Base-by-base conservation (phyloP, 23 tunicate species). In the Diplosoma virens region DNA sequence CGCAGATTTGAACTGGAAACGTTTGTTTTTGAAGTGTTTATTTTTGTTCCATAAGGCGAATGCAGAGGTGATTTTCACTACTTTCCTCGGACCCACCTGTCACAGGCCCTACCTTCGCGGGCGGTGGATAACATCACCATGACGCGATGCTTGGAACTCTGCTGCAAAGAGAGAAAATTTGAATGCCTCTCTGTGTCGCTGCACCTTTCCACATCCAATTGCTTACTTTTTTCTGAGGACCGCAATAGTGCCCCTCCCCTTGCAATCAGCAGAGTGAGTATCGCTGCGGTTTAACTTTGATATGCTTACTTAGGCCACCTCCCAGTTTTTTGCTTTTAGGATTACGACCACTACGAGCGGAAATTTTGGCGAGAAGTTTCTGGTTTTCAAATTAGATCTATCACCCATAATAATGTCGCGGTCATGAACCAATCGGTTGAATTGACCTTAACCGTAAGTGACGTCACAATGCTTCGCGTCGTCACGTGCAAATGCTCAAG, bases 341-440 rank as follows among this genome's bases (percentile, higher is more conserved):
- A 58, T 33, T 85, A 85, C 55, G 84, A 92, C 37, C 97, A 92
- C 61, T 92, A 74, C 50, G 97, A 92, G 66, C 54, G 97, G 20
- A 92, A 92, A 60, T 92, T 85, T 48, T 92, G 97, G 97, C 52
- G 54, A 28, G 97, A 92, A 69, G 97, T 92, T 23, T 92, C 97
- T 1, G 97, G 97, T 47, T 92, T 92, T 75, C 97, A 92, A 46
- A 92, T 92, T 56, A 83, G 97, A 32, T 92, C 97, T 14, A 46
- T 92, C 72, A 79, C 93, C 2, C 97, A 92, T 67, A 92, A 92
- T 75, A 85, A 92, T 59, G 87, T 85, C 5, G 97, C 97, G 1
- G 84, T 76, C 31, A 80, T 85, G 80, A 92, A 92, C 66, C 83
- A 92, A 75, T 85, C 97, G n/a, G 97, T 92, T 4, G 92, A 92